Base-by-base conservation (phyloP, 2,888 invertebrate species). In the Nowickia ferox region DNA sequence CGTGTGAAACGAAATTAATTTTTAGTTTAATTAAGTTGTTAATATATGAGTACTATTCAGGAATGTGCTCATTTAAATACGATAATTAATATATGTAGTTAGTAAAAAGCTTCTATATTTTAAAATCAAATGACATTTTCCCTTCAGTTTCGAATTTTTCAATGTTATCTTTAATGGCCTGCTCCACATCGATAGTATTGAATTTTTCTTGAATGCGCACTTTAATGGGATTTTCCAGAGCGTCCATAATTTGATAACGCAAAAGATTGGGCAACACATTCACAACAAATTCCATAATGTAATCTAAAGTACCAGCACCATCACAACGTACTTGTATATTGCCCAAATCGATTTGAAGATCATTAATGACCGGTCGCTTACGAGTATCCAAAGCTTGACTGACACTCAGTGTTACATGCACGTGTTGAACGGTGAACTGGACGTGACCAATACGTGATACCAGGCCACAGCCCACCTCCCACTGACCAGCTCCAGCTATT, bases 281-380 rank as follows among this genome's bases (percentile, higher is more conserved):
- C 0, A 97, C 94, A 6, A 94, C 94, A 81, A 96, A 95, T 93
- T 98, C 98, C 84, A 97, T 93, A 0, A 96, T 90, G 90, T 97
- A 97, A 92, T 98, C 98, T 17, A 96, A 87, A 0, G 97, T 97
- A n/a, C 98, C 97, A 0, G 97, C 96, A 0, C 98, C 98, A 88
- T 97, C 95, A 89, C 96, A 96, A 30, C 97, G 94, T 19, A 97
- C 94, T 92, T 97, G 97, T 88, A 97, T 96, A 90, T 97, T 97
- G 4, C 97, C 97, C 87, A 97, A 92, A 91, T 97, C 96, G 72
- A 97, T 93, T 90, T 97, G 95, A 48, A 97, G 93, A 87, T 96
- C 95, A 88, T 96, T 95, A 57, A 97, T 94, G 86, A 94, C 93
- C 0, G 97, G 96, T 22, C 94, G 94, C 85, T 96, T 94, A 82